Evolutionary conservation across 2,797 vertebrate genomes (phyloP).

Genomic region (Siniperca undulata): DNA sequence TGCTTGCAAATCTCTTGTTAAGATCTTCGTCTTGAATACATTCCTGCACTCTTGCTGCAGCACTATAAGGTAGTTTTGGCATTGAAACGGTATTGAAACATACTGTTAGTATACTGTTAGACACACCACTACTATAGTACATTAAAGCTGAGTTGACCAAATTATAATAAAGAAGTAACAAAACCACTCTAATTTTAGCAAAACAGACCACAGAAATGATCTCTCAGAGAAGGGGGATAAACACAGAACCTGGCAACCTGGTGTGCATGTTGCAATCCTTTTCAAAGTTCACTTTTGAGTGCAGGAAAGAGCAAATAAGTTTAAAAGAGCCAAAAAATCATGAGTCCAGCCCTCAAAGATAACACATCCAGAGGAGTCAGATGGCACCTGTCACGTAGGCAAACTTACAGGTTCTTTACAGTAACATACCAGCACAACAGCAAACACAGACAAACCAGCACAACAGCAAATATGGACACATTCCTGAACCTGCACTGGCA

Average conservation of each 20-base stretch:
- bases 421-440: slow-evolving; percentile 53
- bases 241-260: slow-evolving; percentile 27
- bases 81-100: background rate
- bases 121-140: background rate
- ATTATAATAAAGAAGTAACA: background rate
- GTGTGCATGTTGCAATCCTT: slow-evolving; percentile 64
- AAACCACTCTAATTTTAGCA: background rate
- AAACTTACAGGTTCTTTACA: slow-evolving; percentile 60
- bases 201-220: background rate
- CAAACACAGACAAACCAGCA: slow-evolving; percentile 48
- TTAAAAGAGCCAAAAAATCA: slow-evolving; percentile 43
- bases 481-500: slow-evolving; percentile 35
- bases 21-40: slow-evolving; percentile 73
- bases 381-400: slow-evolving; percentile 70
- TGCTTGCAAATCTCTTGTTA: slow-evolving; percentile 68
- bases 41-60: slow-evolving; percentile 69
- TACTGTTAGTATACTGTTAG: background rate
- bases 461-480: slow-evolving; percentile 55
- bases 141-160: background rate
- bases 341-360: slow-evolving; percentile 62
- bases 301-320: slow-evolving; percentile 68
- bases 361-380: slow-evolving; percentile 59
- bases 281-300: slow-evolving; percentile 72
- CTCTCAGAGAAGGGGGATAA: background rate
- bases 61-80: slow-evolving; percentile 40